Conservation (phyloP, 2,113 vertebrate genomes). For the Microtus montanus region DNA sequence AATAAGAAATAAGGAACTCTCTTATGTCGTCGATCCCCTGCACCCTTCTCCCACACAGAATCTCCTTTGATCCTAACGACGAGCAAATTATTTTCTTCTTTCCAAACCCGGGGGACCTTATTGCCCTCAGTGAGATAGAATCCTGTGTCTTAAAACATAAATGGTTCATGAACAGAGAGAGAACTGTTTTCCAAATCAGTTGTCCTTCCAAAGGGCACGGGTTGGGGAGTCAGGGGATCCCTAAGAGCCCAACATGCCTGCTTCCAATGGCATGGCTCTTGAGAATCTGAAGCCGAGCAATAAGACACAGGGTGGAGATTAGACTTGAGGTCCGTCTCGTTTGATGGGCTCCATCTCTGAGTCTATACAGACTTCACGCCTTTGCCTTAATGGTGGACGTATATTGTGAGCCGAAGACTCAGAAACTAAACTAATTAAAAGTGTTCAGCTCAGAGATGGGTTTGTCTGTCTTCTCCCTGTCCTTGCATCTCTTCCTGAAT, state of each 20-base stretch:
- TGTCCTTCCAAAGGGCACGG: background rate
- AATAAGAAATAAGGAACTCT: background rate
- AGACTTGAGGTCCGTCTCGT: conserved; percentile 39
- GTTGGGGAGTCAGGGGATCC: background rate
- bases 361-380: conserved; percentile 42
- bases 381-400: conserved; percentile 41
- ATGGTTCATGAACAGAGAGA: background rate
- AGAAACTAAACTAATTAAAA: conserved; percentile 69
- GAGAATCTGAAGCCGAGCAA: conserved; percentile 49
- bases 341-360: background rate
- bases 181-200: conserved; percentile 21
- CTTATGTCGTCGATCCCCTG: background rate
- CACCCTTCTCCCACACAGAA: background rate
- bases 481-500: conserved; percentile 63
- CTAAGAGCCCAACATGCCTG: background rate
- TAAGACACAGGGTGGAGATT: conserved; percentile 45
- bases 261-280: conserved; percentile 11
- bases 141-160: conserved; percentile 20
- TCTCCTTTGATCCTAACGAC: background rate
- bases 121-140: background rate
- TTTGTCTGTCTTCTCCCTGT: background rate
- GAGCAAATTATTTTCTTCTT: background rate
- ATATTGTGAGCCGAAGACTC: conserved; percentile 2
- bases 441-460: background rate
- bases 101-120: background rate